Base-by-base conservation (phyloP, 2,888 invertebrate genomes). In the Limnephilus lunatus region DNA sequence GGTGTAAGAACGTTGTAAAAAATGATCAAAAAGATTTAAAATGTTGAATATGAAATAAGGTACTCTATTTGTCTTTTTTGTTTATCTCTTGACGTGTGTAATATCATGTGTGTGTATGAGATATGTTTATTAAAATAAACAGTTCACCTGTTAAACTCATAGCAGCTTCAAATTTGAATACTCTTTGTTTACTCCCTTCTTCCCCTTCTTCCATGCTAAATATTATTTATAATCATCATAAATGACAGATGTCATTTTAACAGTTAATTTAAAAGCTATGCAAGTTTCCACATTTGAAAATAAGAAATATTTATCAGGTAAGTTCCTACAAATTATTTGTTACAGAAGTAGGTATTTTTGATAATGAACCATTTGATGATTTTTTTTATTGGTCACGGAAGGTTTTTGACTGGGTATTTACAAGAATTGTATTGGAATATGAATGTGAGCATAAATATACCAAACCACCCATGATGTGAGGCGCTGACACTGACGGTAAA, bases 91-190 rank as follows among this genome's bases (percentile, higher is more conserved):
- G 44, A 44, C 2, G 12, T 11, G 12, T 44, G 44, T 44, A 12
- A 44, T 44, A 2, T 44, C 44, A 44, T 12, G 44, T 44, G 11
- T 44, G 12, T 48, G 12, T 3, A 48, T 48, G 7, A 48, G 48
- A 48, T 48, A 48, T 68, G 5, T 68, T 19, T 25, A 5, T 19
- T 25, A n/a, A 25, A n/a, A n/a, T 68, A 68, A 68, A 68, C 3
- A 68, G 68, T 7, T 90, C 44, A 90, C 92, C 92, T 68, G 92
- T 92, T 14, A 90, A 11, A 83, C 80, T 48, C 81, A 92, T 92
- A 14, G 92, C 92, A 11, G 90, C 90, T 4, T 92, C 90, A 81
- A 92, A 92, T 80, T 90, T 91, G 9, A 90, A n/a, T 1, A 35
- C 39, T 39, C 68, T 68, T n/a, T 68, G 68, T 68, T 68, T 68